These are phyloP conservation scores for Adelosebastes latens DNA, from an alignment of 2,797 vertebrate species.

Conservation along the genomic window DNA sequence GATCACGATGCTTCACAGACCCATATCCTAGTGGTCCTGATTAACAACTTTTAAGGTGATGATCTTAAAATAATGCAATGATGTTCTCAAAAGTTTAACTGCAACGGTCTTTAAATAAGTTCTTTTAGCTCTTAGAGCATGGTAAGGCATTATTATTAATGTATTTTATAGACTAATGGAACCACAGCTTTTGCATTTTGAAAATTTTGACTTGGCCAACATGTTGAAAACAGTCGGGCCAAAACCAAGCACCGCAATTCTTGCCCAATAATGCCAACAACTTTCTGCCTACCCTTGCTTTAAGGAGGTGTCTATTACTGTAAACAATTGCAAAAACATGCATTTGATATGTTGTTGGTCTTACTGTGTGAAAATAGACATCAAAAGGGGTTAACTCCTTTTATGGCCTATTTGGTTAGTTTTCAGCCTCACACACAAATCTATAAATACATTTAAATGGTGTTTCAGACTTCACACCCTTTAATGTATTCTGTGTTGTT, in stretches of 20 bases:
- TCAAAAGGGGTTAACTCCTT: not conserved
- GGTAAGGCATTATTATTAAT: not conserved
- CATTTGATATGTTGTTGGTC: not conserved
- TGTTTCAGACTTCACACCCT: not conserved
- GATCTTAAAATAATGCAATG: not conserved
- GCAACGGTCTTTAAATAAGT: not conserved
- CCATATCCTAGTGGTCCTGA: not conserved
- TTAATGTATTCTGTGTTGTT: slow-evolving; percentile 1
- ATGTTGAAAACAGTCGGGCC: too few species aligned
- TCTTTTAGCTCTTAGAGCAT: not conserved
- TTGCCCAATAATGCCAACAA: too few species aligned
- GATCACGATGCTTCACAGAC: not conserved
- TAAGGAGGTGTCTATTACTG: not conserved
- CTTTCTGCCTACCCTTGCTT: too few species aligned
- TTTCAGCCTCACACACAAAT: not conserved
- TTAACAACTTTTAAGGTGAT: not conserved
- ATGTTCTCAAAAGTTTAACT: not conserved
- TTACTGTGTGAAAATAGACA: not conserved
- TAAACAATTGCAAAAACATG: not conserved
- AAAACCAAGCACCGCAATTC: too few species aligned
- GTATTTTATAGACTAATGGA: not conserved
- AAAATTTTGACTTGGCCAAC: not conserved
- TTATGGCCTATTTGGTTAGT: not conserved
- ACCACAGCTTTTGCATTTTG: not conserved
- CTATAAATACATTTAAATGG: not conserved